These are phyloP conservation scores for Brevimyrus niger DNA, from an alignment of 2,113 vertebrate genomes.

Conservation along the genomic window DNA sequence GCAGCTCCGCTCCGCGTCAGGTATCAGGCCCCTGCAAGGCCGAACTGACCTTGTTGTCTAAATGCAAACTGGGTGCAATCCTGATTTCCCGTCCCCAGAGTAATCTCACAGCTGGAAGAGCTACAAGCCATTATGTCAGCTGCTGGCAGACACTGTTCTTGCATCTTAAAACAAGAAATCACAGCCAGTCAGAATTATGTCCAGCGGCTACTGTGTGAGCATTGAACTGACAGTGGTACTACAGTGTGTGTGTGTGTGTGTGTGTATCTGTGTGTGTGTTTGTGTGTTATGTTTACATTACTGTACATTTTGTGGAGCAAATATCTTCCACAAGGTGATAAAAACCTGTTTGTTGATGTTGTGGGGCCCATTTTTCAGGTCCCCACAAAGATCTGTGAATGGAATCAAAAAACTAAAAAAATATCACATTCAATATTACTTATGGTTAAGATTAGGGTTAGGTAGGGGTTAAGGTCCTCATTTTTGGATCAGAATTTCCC, in stretches of 20 bases:
- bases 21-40: conserved; percentile 37
- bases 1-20: conserved; percentile 31
- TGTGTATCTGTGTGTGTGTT: not conserved
- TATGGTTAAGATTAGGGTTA: too few relatives aligned
- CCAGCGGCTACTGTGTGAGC: not conserved
- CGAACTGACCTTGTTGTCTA: conserved; percentile 48
- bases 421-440: too few relatives aligned
- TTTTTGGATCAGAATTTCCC: too few relatives aligned
- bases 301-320: too few relatives aligned
- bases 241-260: not conserved
- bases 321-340: too few relatives aligned
- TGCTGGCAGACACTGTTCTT: not conserved
- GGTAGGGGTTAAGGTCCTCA: too few relatives aligned
- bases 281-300: too few relatives aligned
- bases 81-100: not conserved
- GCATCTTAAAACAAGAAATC: conserved; percentile 7
- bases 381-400: too few relatives aligned
- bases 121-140: not conserved
- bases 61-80: conserved; percentile 23
- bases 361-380: too few relatives aligned
- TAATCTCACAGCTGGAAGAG: not conserved
- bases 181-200: not conserved
- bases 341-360: too few relatives aligned
- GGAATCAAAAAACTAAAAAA: too few relatives aligned
- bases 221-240: not conserved